Evolutionary conservation across 1,140 invertebrate genomes (phyloP).

Genomic region (Centruroides sculpturatus): DNA sequence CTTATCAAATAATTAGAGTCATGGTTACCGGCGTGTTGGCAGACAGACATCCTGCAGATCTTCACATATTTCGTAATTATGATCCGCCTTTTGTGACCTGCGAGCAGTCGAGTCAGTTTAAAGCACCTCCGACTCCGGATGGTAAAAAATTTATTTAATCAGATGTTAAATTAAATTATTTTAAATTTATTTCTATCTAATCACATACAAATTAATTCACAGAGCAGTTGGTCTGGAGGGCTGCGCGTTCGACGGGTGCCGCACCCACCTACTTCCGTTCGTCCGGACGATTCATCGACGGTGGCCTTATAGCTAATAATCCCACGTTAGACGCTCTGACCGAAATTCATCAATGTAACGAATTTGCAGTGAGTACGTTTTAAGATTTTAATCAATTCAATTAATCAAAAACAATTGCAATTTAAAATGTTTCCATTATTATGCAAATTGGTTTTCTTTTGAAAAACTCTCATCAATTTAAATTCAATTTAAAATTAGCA

Average conservation of each 20-base stretch:
- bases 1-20: no score
- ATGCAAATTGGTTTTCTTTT: no score
- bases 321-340: conserved; percentile 87
- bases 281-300: conserved; percentile 72
- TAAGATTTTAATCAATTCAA: no score
- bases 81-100: conserved; percentile 44
- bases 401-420: no score
- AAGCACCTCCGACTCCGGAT: conserved; percentile 11
- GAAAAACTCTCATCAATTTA: no score
- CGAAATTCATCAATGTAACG: conserved; percentile 80
- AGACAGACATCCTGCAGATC: conserved; percentile 78
- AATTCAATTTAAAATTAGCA: no score
- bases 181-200: background rate
- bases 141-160: background rate
- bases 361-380: conserved; percentile 29
- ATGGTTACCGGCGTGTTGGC: conserved; percentile 84
- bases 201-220: conserved; percentile 6
- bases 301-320: conserved; percentile 92
- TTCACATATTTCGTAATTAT: conserved; percentile 91
- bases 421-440: no score
- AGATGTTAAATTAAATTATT: background rate
- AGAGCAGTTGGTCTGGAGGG: conserved; percentile 73
- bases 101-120: conserved; percentile 20
- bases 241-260: conserved; percentile 75
- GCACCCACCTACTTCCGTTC: conserved; percentile 87